Base-by-base conservation (phyloP, 2,113 vertebrate species). In the Vidua macroura region DNA sequence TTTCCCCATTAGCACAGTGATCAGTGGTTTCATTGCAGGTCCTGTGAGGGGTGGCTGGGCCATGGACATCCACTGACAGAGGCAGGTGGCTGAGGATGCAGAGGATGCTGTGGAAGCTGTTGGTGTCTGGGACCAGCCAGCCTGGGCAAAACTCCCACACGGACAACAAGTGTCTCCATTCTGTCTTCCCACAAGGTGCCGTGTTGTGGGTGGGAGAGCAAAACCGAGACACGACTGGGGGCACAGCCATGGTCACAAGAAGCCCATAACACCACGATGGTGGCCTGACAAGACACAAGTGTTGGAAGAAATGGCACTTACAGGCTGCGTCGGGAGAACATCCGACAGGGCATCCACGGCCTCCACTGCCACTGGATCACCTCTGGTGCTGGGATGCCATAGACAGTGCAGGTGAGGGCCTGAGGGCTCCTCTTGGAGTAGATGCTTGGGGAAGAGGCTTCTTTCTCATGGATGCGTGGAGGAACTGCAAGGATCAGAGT, bases 401-500 rank as follows among this genome's bases (percentile, higher is more conserved):
- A 98, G 76, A 98, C 98, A 0, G 99, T 99, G 95, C 99, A 99
- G 64, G 99, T 99, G 48, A 99, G 98, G 39, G 98, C 98, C 95
- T 99, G 99, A 60, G 98, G 98, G 89, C 98, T 99, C 77, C 98
- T 98, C 51, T 97, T 98, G 64, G 98, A 98, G 91, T 99, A 99
- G 58, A 98, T 99, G 93, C 98, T 98, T 0, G 99, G 98, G 19
- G 98, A 98, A 31, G 99, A 98, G 21, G 98, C 98, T 95, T 99
- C 99, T 93, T 99, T 99, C 96, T 99, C 99, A 12, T 99, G 99
- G 94, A 99, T 99, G 95, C 98, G 98, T 1, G 99, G 99, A 55
- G 98, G 98, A 76, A 99, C 99, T 99, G 92, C 78, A 96, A 96
- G 68, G 75, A 88, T 31, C 95, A 87, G 90, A 96, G 67, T 7